A percentile compares a stretch with the other conserved stretches of the same genome.
Conservation (phyloP, 2,888 invertebrate genomes). For the Drosophila hamatofila region DNA sequence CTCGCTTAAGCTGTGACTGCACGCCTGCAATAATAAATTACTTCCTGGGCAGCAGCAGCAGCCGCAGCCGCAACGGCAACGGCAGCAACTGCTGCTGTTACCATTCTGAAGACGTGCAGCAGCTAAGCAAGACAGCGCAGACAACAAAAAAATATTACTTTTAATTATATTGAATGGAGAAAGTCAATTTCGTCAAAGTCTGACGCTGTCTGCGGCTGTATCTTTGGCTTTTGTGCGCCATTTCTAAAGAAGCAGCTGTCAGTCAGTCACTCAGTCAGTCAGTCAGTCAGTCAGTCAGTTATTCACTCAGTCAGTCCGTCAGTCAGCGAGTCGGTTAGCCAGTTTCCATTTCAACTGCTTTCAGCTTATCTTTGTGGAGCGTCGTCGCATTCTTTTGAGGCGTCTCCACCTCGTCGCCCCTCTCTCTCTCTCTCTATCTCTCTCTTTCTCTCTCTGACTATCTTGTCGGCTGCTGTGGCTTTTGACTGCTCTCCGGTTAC, state of each 20-base stretch:
- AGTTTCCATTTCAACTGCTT: slow-evolving; percentile 74
- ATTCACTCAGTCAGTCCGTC: slow-evolving; percentile 57
- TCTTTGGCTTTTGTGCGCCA: slow-evolving; percentile 75
- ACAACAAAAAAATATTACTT: slow-evolving; percentile 65
- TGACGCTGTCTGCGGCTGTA: slow-evolving; percentile 43
- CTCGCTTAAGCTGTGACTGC: slow-evolving; percentile 15
- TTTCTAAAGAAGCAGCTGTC: slow-evolving; percentile 72
- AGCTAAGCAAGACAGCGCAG: slow-evolving; percentile 45
- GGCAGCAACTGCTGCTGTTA: slow-evolving; percentile 34
- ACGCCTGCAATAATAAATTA: slow-evolving; percentile 75
- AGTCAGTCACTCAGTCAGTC: slow-evolving; percentile 43
- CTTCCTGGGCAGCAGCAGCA: slow-evolving; percentile 62
- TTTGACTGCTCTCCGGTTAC: slow-evolving; percentile 49
- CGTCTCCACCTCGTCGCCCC: slow-evolving; percentile 22
- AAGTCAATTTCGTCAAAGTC: slow-evolving; percentile 80
- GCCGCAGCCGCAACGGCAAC: slow-evolving; percentile 11
- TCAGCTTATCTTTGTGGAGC: slow-evolving; percentile 73
- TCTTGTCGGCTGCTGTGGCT: slow-evolving; percentile 16
- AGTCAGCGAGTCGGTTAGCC: slow-evolving; percentile 53
- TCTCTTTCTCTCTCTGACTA: background rate
- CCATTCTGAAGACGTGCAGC: slow-evolving; percentile 70
- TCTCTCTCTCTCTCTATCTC: background rate
- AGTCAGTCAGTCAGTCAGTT: slow-evolving; percentile 35
- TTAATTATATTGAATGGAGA: slow-evolving; percentile 82
- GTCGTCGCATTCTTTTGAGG: slow-evolving; percentile 65